These are phyloP conservation scores for Solen grandis DNA, from an alignment of 1,140 invertebrate genomes.

Conservation along the genomic window DNA sequence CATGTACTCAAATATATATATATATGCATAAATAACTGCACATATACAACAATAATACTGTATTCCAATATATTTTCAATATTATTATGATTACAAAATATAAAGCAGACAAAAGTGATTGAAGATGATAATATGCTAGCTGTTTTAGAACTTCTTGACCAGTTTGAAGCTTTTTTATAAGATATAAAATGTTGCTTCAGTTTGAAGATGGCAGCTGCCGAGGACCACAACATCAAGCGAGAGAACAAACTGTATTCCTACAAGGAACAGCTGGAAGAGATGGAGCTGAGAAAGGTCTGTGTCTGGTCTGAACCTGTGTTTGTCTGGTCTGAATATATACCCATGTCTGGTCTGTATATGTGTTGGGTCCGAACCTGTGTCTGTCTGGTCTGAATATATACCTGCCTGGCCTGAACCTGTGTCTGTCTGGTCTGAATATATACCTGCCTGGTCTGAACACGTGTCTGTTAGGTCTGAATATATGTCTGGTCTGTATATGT, in stretches of 20 bases:
- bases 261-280: conserved; percentile 97
- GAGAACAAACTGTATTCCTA: conserved; percentile 99
- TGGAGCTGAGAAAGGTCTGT: conserved; percentile 89
- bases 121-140: no score
- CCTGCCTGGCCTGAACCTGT: neutral
- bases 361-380: neutral
- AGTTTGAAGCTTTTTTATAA: no score
- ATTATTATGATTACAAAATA: no score
- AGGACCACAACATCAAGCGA: conserved; percentile 93
- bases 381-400: neutral
- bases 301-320: neutral
- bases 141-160: no score
- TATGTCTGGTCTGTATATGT: no score
- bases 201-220: conserved; percentile 79
- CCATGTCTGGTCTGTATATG: neutral
- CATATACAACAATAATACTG: no score
- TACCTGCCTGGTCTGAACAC: neutral
- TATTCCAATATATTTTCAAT: no score
- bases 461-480: neutral
- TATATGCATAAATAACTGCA: no score
- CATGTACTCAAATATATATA: no score
- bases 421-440: neutral
- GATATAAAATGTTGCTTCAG: no score
- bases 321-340: neutral
- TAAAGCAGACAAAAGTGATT: no score